Evolutionary conservation across 1,140 invertebrate genomes (phyloP).

Genomic region (Berghia stephanieae): DNA sequence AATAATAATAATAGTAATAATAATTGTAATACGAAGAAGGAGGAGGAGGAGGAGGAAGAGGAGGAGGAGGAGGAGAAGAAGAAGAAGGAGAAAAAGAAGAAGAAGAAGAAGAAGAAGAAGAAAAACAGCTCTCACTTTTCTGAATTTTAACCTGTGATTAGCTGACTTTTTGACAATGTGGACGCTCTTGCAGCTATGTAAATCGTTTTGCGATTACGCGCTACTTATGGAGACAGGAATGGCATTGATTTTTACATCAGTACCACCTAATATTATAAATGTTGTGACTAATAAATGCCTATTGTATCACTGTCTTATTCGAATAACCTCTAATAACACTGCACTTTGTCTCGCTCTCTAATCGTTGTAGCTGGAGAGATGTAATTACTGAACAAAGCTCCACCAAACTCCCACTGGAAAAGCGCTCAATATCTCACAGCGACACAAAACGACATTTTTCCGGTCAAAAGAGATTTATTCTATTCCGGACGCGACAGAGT

Average conservation of each 20-base stretch:
- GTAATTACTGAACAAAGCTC: too few species aligned
- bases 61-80: background rate
- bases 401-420: too few species aligned
- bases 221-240: background rate
- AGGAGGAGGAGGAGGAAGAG: background rate
- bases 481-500: too few species aligned
- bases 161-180: background rate
- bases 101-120: background rate
- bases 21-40: background rate
- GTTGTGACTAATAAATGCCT: too few species aligned
- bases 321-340: too few species aligned
- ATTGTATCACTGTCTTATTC: too few species aligned
- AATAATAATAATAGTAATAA: background rate
- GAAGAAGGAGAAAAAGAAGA: background rate
- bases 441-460: too few species aligned
- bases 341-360: too few species aligned
- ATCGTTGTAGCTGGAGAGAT: too few species aligned
- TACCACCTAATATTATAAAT: background rate
- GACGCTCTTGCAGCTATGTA: background rate
- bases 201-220: background rate
- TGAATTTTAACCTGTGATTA: too few species aligned
- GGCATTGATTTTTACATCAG: background rate
- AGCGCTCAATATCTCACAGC: too few species aligned
- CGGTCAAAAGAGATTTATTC: too few species aligned
- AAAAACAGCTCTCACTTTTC: background rate